phyloP scores from a whole-genome alignment of 64 coral and sea anemone genomes.

The Platygyra sinensis region DNA sequence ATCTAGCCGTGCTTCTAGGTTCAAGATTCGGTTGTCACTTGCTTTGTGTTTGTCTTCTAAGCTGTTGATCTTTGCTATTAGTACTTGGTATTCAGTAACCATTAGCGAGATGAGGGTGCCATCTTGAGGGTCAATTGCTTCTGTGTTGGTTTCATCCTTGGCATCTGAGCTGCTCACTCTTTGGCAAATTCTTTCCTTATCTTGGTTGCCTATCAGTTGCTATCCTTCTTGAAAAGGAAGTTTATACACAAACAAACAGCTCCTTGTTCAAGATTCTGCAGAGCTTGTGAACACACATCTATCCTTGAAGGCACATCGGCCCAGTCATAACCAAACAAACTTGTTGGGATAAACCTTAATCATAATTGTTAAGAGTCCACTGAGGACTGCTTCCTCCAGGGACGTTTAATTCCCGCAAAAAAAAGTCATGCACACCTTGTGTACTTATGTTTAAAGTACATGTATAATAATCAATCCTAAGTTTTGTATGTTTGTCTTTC shows the following conservation, averaged over 20 bases:
- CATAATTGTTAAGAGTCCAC: too few species aligned
- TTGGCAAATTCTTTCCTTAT: not conserved
- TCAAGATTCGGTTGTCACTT: too few species aligned
- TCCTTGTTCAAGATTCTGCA: not conserved
- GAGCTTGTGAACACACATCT: too few species aligned
- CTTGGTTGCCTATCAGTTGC: not conserved
- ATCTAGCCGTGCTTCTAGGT: not conserved
- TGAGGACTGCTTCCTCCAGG: too few species aligned
- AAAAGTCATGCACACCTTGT: too few species aligned
- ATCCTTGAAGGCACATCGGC: too few species aligned
- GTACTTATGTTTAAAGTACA: too few species aligned
- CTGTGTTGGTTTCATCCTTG: not conserved
- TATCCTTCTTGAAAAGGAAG: not conserved
- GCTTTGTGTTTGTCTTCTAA: not conserved
- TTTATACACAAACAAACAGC: not conserved
- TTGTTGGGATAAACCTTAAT: too few species aligned
- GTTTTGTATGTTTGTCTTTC: too few species aligned
- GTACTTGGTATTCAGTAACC: not conserved
- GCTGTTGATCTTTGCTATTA: not conserved
- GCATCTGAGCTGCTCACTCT: not conserved
- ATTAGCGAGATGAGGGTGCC: not conserved
- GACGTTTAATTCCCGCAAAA: too few species aligned
- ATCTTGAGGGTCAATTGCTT: conserved; percentile 1
- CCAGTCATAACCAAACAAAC: too few species aligned
- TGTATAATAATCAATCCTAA: too few species aligned